Percentiles rank a stretch among this genome's conserved stretches.
Evolutionary conservation across 2,113 vertebrate genomes (phyloP).

Genomic region (Delphinus delphis): DNA sequence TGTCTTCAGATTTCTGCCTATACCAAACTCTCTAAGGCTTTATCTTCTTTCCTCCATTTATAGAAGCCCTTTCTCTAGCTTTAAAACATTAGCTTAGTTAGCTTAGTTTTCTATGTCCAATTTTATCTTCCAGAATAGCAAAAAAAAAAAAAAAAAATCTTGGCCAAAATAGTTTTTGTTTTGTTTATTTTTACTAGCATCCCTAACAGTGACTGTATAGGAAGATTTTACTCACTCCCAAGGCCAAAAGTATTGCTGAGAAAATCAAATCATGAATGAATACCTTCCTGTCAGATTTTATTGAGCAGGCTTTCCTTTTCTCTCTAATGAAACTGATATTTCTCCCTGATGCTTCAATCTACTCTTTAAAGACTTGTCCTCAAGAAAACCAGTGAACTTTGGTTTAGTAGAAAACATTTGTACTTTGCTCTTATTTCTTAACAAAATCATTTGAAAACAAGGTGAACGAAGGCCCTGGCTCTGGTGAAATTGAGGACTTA

Average conservation of each 20-base stretch:
- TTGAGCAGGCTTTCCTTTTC: background rate
- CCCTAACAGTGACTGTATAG: background rate
- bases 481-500: background rate
- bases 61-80: background rate
- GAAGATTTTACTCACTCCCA: background rate
- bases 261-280: constrained; percentile 1
- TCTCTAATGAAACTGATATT: background rate
- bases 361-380: background rate
- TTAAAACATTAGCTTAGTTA: background rate
- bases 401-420: constrained; percentile 18
- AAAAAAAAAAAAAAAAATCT: background rate
- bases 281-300: background rate
- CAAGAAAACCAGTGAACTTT: background rate
- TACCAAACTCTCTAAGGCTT: background rate
- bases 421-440: constrained; percentile 47
- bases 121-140: background rate
- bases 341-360: background rate
- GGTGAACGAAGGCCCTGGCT: background rate
- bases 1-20: background rate
- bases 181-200: background rate
- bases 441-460: constrained; percentile 37
- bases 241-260: background rate
- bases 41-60: background rate
- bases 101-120: background rate
- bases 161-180: background rate